phyloP scores from a whole-genome alignment of 2,113 vertebrate species.

The Calyptommatus sinebrachiatus region DNA sequence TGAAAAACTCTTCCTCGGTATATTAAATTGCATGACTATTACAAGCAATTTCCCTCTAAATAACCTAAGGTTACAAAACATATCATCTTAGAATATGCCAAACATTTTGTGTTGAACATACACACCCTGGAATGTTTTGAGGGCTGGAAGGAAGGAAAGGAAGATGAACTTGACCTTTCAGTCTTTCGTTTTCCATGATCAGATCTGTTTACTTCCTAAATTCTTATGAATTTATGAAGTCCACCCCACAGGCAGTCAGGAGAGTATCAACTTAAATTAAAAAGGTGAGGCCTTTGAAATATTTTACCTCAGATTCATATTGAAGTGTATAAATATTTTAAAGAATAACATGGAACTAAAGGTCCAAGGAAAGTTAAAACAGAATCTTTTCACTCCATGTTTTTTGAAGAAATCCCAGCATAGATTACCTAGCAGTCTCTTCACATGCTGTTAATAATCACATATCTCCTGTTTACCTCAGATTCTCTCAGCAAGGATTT shows the following conservation, averaged over 20 bases:
- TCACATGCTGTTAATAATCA: conserved; percentile 14
- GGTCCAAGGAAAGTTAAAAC: neutral
- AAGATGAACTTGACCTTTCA: conserved; percentile 7
- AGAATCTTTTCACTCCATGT: neutral
- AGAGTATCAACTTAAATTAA: neutral
- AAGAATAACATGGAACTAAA: neutral
- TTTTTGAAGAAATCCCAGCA: neutral
- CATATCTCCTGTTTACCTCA: conserved; percentile 15
- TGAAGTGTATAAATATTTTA: neutral
- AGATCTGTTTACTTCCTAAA: conserved; percentile 10
- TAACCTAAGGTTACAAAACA: conserved; percentile 24
- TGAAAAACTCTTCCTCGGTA: conserved; percentile 17
- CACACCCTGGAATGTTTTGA: conserved; percentile 18
- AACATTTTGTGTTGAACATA: neutral
- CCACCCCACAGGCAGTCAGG: neutral
- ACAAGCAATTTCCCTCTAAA: conserved; percentile 1
- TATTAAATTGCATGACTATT: conserved; percentile 35
- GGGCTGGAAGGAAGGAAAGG: neutral
- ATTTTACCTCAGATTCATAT: neutral
- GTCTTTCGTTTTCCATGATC: conserved; percentile 17
- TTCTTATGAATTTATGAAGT: neutral
- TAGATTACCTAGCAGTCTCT: neutral
- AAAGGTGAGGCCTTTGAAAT: neutral
- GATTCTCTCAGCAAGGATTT: conserved; percentile 9
- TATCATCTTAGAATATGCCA: conserved; percentile 21